phyloP scores from a whole-genome alignment of 2,797 vertebrate genomes.

The Chaetodon trifasciatus region DNA sequence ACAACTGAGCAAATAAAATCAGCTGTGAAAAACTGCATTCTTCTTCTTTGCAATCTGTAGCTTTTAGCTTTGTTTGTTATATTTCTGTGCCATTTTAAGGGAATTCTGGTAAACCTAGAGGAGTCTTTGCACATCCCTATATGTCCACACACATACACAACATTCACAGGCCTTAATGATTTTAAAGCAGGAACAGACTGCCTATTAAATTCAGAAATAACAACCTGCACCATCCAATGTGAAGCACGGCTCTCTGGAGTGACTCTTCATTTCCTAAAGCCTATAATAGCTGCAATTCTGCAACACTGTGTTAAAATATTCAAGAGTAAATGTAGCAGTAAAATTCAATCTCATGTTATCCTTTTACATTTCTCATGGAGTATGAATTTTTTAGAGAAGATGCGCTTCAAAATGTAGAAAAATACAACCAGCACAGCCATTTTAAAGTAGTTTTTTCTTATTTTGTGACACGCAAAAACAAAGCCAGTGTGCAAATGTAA shows the following conservation, averaged over 20 bases:
- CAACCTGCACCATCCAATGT: not conserved
- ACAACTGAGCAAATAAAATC: not conserved
- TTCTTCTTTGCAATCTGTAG: not conserved
- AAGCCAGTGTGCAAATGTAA: not conserved
- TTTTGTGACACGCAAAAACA: not conserved
- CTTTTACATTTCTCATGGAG: not conserved
- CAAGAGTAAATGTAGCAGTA: not conserved
- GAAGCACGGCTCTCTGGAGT: not conserved
- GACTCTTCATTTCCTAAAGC: not conserved
- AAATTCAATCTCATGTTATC: not conserved
- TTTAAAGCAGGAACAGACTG: conserved; percentile 2
- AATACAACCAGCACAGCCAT: not conserved
- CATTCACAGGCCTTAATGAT: not conserved
- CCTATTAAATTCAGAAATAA: not conserved
- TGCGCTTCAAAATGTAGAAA: not conserved
- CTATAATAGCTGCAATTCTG: too few species aligned
- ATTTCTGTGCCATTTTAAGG: not conserved
- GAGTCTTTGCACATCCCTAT: not conserved
- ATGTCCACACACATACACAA: not conserved
- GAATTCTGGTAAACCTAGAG: not conserved
- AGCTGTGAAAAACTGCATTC: not conserved
- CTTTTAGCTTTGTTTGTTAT: not conserved
- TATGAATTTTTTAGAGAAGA: not conserved
- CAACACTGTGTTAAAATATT: not conserved
- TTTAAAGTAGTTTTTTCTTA: not conserved